phyloP scores from a whole-genome alignment of 2,888 invertebrate genomes.

The Lasius fuliginosus region DNA sequence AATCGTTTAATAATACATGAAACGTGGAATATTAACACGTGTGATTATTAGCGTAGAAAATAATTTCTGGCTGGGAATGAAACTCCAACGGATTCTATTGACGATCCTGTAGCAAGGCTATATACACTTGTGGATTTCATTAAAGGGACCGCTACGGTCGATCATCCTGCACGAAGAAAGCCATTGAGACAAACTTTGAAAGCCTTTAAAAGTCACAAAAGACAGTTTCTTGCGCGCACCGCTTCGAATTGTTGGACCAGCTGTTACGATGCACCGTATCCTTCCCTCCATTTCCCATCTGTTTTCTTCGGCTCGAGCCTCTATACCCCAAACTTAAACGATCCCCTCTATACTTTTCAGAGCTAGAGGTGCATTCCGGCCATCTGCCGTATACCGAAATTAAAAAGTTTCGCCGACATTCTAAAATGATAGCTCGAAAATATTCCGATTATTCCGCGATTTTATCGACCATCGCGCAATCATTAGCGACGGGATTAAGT shows the following conservation, averaged over 20 bases:
- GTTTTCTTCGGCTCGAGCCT: neutral
- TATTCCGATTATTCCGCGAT: neutral
- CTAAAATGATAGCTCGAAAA: neutral
- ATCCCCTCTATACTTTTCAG: constrained; percentile 5
- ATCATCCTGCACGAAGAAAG: constrained; percentile 18
- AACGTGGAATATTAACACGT: neutral
- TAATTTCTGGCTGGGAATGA: neutral
- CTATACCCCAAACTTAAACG: constrained; percentile 14
- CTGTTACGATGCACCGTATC: constrained; percentile 32
- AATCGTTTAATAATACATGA: neutral
- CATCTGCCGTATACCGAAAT: constrained; percentile 34
- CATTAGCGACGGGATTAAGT: too few relatives aligned
- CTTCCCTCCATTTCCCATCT: constrained; percentile 11
- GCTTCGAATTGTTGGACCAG: constrained; percentile 50
- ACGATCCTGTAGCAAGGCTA: neutral
- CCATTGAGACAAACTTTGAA: constrained; percentile 37
- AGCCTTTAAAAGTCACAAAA: constrained; percentile 39
- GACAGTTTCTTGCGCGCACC: constrained; percentile 22
- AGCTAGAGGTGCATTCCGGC: constrained; percentile 30
- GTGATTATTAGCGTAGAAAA: neutral
- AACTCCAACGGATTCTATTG: neutral
- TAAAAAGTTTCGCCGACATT: constrained; percentile 5
- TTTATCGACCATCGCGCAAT: too few relatives aligned
- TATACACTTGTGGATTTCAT: constrained; percentile 39
- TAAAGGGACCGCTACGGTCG: constrained; percentile 29